These are phyloP conservation scores for Addax nasomaculatus DNA, from an alignment of 2,113 vertebrate species.

Conservation along the genomic window DNA sequence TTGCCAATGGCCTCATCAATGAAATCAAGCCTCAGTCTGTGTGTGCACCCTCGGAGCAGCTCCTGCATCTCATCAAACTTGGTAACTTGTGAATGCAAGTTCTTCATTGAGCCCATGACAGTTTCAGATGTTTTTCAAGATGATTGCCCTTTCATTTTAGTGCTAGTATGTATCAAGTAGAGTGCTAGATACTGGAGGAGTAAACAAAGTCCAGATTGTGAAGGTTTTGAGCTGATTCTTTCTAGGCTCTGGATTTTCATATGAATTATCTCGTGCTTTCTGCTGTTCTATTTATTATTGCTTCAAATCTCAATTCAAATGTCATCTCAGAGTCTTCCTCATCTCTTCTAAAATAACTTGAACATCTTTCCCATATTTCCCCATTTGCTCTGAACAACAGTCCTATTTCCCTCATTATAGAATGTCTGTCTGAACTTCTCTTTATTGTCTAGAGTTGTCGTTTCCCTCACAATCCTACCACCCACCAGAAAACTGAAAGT, in stretches of 20 bases:
- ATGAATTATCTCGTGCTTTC: background rate
- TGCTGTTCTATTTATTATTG: background rate
- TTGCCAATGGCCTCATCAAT: constrained; percentile 94
- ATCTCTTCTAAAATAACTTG: background rate
- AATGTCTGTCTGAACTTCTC: background rate
- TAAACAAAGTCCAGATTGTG: too few species aligned
- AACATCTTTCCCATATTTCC: background rate
- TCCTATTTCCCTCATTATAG: background rate
- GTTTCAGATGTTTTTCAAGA: background rate
- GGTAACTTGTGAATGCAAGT: constrained; percentile 77
- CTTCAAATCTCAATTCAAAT: background rate
- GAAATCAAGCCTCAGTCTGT: constrained; percentile 95
- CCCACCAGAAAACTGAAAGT: background rate
- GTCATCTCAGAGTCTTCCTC: background rate
- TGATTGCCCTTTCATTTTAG: background rate
- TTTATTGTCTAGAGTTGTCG: background rate
- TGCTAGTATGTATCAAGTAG: background rate
- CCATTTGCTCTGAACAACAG: background rate
- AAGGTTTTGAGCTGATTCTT: background rate
- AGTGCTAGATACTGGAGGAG: background rate
- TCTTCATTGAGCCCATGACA: background rate
- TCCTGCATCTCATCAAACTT: constrained; percentile 96
- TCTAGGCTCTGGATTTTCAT: background rate
- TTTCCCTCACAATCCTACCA: background rate
- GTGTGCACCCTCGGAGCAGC: constrained; percentile 96